Conservation (phyloP, 2,113 vertebrate species). For the Sula dactylatra region DNA sequence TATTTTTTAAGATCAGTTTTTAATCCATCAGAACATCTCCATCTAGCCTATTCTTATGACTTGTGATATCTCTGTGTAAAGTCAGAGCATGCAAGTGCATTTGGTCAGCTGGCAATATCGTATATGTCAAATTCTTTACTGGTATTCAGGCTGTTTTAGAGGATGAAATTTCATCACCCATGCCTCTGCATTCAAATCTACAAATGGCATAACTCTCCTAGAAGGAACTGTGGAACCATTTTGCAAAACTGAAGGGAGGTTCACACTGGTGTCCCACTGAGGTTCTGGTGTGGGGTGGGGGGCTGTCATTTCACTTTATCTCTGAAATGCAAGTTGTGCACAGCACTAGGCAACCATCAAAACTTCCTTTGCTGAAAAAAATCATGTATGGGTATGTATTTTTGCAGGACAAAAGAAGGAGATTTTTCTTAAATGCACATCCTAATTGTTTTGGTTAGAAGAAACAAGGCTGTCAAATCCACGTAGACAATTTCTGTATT, state of each 20-base stretch:
- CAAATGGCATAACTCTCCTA: not conserved
- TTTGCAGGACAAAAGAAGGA: not conserved
- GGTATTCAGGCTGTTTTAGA: not conserved
- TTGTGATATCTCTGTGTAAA: not conserved
- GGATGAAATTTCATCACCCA: constrained; percentile 13
- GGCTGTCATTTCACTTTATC: not conserved
- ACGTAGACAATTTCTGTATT: fast-evolving
- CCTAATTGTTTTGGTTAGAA: not conserved
- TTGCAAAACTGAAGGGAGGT: not conserved
- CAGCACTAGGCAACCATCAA: not conserved
- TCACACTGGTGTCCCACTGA: not conserved
- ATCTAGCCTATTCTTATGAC: not conserved
- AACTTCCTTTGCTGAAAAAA: not conserved
- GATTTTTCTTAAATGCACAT: not conserved
- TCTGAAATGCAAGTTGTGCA: not conserved
- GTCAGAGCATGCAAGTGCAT: not conserved
- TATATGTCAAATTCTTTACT: not conserved
- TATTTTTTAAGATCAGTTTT: not conserved
- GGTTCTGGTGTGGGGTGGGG: fast-evolving
- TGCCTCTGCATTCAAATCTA: not conserved
- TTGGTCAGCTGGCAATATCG: not conserved
- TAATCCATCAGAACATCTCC: not conserved
- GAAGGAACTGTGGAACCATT: not conserved
- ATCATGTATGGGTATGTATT: not conserved
- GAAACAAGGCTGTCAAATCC: not conserved